Conservation (phyloP, 1,140 invertebrate genomes). For the Drosophila nebulosa region DNA sequence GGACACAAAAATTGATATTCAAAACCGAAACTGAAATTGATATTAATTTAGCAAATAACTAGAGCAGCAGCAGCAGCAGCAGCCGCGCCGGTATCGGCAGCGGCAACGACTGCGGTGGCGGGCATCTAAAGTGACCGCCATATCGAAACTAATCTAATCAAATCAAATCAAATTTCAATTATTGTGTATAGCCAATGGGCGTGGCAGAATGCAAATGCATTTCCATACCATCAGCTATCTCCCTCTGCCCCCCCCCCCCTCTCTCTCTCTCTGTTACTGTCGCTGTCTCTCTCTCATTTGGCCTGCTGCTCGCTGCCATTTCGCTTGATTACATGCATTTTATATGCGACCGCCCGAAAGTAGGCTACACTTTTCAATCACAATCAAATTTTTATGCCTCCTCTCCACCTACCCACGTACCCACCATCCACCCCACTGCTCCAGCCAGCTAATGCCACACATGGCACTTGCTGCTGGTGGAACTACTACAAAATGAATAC, state of each 20-base stretch:
- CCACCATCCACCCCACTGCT: neutral
- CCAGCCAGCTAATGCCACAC: neutral
- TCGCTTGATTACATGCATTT: conserved; percentile 79
- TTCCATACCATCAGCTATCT: conserved; percentile 2
- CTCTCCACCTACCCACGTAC: conserved; percentile 32
- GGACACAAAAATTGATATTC: conserved; percentile 49
- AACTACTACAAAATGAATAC: neutral
- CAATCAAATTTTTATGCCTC: conserved; percentile 76
- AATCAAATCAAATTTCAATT: conserved; percentile 79
- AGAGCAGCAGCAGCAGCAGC: conserved; percentile 5
- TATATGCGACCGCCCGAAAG: conserved; percentile 71
- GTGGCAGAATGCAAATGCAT: conserved; percentile 44
- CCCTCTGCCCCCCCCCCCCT: neutral
- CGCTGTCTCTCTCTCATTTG: conserved; percentile 20
- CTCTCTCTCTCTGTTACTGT: too few relatives aligned
- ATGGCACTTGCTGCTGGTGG: neutral
- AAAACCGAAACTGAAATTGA: conserved; percentile 47
- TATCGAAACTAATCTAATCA: conserved; percentile 63
- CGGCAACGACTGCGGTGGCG: too few relatives aligned
- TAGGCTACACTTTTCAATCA: conserved; percentile 79
- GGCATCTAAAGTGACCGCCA: conserved; percentile 25
- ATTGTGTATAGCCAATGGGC: conserved; percentile 54
- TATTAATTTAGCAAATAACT: conserved; percentile 21
- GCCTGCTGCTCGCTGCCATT: conserved; percentile 57
- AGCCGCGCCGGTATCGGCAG: too few relatives aligned